Evolutionary conservation across 2,113 vertebrate genomes (phyloP).

Genomic region (Tauraco erythrolophus): DNA sequence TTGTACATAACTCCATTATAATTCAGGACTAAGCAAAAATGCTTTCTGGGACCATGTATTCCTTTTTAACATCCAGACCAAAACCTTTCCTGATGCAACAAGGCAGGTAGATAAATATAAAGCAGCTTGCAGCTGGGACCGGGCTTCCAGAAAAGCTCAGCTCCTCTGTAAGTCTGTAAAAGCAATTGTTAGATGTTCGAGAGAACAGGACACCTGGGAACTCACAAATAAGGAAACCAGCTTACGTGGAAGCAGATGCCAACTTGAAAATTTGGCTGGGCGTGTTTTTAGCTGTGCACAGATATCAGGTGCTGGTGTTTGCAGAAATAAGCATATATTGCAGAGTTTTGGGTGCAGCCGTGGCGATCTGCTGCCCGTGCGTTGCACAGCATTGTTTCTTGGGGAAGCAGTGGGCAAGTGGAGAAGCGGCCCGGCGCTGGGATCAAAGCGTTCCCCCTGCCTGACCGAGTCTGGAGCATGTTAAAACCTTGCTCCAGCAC

Average conservation of each 20-base stretch:
- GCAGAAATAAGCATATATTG: background rate
- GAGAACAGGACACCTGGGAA: background rate
- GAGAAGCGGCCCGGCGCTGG: background rate
- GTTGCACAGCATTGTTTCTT: background rate
- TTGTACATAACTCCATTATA: background rate
- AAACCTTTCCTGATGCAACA: background rate
- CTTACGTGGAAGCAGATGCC: background rate
- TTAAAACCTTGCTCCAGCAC: background rate
- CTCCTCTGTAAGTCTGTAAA: background rate
- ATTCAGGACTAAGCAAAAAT: background rate
- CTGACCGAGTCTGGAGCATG: background rate
- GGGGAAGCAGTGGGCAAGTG: background rate
- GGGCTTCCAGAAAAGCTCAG: background rate
- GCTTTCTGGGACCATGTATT: background rate
- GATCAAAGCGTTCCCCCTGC: background rate
- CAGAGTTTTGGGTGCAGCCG: background rate
- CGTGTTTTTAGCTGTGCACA: background rate
- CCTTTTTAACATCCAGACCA: background rate
- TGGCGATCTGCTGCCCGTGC: background rate
- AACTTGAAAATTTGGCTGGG: background rate
- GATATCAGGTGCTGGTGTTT: background rate
- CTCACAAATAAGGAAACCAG: background rate
- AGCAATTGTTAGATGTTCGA: background rate
- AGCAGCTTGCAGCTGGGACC: background rate
- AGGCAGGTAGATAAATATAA: background rate